Conservation (phyloP, 1,140 invertebrate genomes). For the Bombus ignitus region DNA sequence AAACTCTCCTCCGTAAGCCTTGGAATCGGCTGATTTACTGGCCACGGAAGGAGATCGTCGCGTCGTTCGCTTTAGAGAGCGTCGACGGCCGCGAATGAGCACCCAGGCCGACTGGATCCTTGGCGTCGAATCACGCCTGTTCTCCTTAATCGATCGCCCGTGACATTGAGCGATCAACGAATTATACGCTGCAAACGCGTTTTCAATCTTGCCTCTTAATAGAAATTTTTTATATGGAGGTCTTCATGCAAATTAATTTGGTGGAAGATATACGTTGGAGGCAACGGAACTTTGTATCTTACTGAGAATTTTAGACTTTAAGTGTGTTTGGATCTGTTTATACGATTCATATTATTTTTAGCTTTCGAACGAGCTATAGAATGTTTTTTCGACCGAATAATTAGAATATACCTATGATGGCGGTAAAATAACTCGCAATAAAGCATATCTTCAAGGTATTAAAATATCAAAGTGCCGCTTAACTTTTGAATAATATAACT, state of each 20-base stretch:
- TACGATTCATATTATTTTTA: background rate
- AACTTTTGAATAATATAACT: no score
- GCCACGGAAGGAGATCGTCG: conserved; percentile 60
- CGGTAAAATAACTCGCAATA: no score
- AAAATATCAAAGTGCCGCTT: no score
- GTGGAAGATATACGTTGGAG: background rate
- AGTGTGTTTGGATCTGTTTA: background rate
- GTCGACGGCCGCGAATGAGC: background rate
- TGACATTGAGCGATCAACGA: background rate
- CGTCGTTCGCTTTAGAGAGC: conserved; percentile 45
- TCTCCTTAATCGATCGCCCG: background rate
- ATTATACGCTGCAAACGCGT: background rate
- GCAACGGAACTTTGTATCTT: background rate
- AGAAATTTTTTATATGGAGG: background rate
- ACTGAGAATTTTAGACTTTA: background rate
- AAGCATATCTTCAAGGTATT: no score
- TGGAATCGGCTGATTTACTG: conserved; percentile 69
- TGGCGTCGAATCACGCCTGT: conserved; percentile 9
- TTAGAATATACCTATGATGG: no score
- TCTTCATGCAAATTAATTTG: background rate
- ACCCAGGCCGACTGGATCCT: conserved; percentile 13
- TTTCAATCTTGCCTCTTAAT: background rate
- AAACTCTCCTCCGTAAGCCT: conserved; percentile 71
- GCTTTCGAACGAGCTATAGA: no score
- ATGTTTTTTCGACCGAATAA: no score